These are phyloP conservation scores for Homarus gammarus DNA, from an alignment of 2,888 invertebrate species.

Conservation along the genomic window DNA sequence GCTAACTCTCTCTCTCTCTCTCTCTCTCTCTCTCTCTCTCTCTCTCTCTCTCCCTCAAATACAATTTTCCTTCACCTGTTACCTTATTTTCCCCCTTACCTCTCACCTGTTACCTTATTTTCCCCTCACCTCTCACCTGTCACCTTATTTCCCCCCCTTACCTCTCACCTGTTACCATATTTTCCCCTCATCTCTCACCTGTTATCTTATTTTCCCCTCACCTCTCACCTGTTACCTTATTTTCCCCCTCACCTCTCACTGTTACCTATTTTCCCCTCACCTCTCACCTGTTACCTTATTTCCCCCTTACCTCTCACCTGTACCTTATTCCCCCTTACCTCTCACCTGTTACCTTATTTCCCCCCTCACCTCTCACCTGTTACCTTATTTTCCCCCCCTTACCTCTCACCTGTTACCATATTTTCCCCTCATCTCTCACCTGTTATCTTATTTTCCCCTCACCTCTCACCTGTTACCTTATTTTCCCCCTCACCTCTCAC, in stretches of 20 bases:
- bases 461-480: too few species aligned
- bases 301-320: neutral
- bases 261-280: too few species aligned
- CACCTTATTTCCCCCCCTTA: too few species aligned
- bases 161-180: neutral
- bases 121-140: too few species aligned
- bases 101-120: too few species aligned
- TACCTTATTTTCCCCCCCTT: too few species aligned
- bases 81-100: neutral
- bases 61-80: neutral
- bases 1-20: slow-evolving; percentile 3
- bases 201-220: neutral
- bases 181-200: too few species aligned
- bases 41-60: slow-evolving; percentile 23
- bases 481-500: neutral
- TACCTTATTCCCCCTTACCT: too few species aligned
- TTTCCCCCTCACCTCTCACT: neutral
- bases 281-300: too few species aligned
- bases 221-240: neutral
- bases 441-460: too few species aligned
- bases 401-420: too few species aligned
- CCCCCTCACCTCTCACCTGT: neutral
- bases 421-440: neutral
- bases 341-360: too few species aligned
- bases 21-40: slow-evolving; percentile 27